These are phyloP conservation scores for Campoletis sonorensis DNA, from an alignment of 1,140 invertebrate genomes.

Conservation along the genomic window DNA sequence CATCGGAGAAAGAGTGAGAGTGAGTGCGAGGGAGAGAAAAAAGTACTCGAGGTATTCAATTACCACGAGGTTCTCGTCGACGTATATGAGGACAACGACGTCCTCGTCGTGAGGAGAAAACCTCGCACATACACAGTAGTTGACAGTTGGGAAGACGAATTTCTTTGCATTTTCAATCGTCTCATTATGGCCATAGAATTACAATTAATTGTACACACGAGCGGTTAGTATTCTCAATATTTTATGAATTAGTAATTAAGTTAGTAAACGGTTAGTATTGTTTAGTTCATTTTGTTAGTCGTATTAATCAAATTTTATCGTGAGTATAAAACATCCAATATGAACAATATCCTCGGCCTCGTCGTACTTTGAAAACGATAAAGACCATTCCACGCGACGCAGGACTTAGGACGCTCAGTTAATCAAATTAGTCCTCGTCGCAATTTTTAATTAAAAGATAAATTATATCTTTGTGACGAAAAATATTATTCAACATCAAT, in stretches of 20 bases:
- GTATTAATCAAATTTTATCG: not conserved
- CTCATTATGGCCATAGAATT: not conserved
- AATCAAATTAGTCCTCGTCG: not conserved
- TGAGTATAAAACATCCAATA: not conserved
- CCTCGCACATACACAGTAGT: not conserved
- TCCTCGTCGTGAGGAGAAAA: not conserved
- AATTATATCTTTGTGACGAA: not conserved
- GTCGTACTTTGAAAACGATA: not conserved
- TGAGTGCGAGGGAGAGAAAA: conserved; percentile 31
- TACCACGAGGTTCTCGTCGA: conserved; percentile 39
- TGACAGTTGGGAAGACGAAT: not conserved
- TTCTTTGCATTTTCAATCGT: not conserved
- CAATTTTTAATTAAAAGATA: not conserved
- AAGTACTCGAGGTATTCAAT: conserved; percentile 44
- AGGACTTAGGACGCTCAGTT: not conserved
- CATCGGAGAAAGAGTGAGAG: not conserved
- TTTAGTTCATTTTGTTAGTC: not conserved
- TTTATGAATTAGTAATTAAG: not conserved
- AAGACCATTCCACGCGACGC: not conserved
- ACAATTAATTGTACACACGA: not conserved
- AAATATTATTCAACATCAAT: not conserved
- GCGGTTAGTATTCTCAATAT: not conserved
- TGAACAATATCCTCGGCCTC: not conserved
- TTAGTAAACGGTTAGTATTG: not conserved
- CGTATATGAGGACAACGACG: conserved; percentile 33